Evolutionary conservation across 2,888 invertebrate species (phyloP).

Genomic region (Eledona agricola): DNA sequence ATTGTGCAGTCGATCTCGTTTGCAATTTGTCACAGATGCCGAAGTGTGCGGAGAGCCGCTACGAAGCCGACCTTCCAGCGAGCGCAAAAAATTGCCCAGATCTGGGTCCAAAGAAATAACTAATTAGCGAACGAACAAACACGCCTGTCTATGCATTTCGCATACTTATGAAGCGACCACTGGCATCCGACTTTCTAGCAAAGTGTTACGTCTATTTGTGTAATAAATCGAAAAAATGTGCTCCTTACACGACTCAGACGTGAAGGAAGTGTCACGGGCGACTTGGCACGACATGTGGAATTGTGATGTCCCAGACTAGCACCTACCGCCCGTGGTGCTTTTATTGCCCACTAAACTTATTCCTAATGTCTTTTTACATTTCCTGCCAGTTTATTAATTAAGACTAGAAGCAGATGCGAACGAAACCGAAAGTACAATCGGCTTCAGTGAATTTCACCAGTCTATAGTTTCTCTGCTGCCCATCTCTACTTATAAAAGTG

Average conservation of each 20-base stretch:
- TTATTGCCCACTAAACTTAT: slow-evolving; percentile 9
- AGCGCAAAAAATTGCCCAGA: not conserved
- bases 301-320: too few relatives aligned
- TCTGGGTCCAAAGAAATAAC: not conserved
- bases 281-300: slow-evolving; percentile 1
- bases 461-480: too few relatives aligned
- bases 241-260: slow-evolving; percentile 3
- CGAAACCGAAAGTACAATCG: slow-evolving; percentile 3
- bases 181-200: slow-evolving; percentile 20
- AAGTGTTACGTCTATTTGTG: slow-evolving; percentile 26
- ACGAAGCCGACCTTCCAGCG: not conserved
- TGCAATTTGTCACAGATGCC: slow-evolving; percentile 37
- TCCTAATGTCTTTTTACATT: slow-evolving; percentile 5
- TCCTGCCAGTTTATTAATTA: slow-evolving; percentile 5
- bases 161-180: slow-evolving; percentile 19
- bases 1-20: slow-evolving; percentile 4
- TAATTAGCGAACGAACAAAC: slow-evolving; percentile 8
- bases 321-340: slow-evolving; percentile 8
- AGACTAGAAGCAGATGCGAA: slow-evolving; percentile 1
- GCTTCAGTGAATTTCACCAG: not conserved
- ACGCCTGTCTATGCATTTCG: slow-evolving; percentile 21
- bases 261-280: slow-evolving; percentile 1
- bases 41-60: slow-evolving; percentile 25
- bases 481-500: too few relatives aligned
- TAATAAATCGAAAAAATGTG: slow-evolving; percentile 10